Evolutionary conservation across 2,888 invertebrate genomes (phyloP), one percentile per base, ranked within the genome.

Genomic region (Oscheius sp.): DNA sequence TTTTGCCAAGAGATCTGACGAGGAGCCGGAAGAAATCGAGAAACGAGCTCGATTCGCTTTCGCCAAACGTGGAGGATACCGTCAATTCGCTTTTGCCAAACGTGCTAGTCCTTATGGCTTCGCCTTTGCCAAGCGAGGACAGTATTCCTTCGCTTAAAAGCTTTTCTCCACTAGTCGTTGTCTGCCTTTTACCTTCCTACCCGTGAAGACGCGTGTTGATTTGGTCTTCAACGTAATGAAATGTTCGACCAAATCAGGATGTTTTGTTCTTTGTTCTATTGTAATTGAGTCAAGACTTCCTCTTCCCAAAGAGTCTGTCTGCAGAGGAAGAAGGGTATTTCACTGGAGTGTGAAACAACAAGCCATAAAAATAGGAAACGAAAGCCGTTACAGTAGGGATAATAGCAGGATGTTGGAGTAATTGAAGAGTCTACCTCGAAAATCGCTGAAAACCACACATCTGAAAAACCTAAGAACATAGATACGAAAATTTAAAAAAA

Each of bases 51-150:
- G 72, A 47, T 76, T 67, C 66, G 68, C 66, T 63, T 76, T 76
- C 51, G 76, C 76, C 24, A 76, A 76, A 64, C 68, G 76, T 20
- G 41, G 33, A 12, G 41, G 71, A 20, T 76, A 76, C 71, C 61
- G 74, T 41, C 54, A 64, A 33, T 76, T 76, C 59, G 76, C 76
- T 14, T 76, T 76, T 67, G 76, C 76, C 51, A 76, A 76, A 61
- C 73, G 76, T 33, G 73, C 72, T 30, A 56, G 65, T n/a, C 76
- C 76, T 38, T 76, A 76, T 62, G 76, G 76, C 50, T 76, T 76
- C 65, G 76, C 76, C 26, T 76, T 76, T 59, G 76, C 76, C 70
- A 75, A 75, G 66, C 57, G 75, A n/a, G 68, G 68, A 32, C 68
- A 61, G 32, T 69, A 68, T 17, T 75, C 75, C 45, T 75, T 75